A percentile compares a stretch with the other conserved stretches of the same genome.
Conservation (phyloP, 2,113 vertebrate genomes). For the Suncus etruscus region DNA sequence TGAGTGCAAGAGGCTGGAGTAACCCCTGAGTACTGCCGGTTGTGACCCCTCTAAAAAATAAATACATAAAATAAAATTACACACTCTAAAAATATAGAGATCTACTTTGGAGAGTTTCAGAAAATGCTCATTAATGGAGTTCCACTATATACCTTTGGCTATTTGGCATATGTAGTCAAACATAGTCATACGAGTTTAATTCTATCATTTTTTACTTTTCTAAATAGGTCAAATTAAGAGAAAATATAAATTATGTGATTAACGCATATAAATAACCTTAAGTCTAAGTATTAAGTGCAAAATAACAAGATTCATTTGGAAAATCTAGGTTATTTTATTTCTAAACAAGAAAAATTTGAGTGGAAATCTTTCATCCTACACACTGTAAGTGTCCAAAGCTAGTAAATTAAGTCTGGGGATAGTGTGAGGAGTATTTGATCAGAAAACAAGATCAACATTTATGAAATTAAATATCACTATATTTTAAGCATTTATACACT, state of each 20-base stretch:
- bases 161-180: neutral
- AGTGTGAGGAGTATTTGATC: neutral
- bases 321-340: slow-evolving; percentile 30
- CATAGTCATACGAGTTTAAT: neutral
- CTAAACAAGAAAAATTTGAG: slow-evolving; percentile 26
- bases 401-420: slow-evolving; percentile 16
- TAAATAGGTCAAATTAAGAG: slow-evolving; percentile 33
- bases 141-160: neutral
- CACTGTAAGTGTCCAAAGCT: neutral
- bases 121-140: neutral
- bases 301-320: slow-evolving; percentile 26
- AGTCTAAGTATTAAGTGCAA: slow-evolving; percentile 28
- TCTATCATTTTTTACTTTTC: slow-evolving; percentile 48
- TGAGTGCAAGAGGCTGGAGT: too few species aligned
- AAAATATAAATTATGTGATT: slow-evolving; percentile 44
- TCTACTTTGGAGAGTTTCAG: neutral
- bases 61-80: neutral
- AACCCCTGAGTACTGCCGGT: too few species aligned
- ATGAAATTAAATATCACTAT: slow-evolving; percentile 23
- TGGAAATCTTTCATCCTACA: neutral
- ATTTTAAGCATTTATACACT: slow-evolving; percentile 25
- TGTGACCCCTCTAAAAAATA: too few species aligned
- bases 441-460: neutral
- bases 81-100: slow-evolving; percentile 3
- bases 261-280: neutral